Evolutionary conservation across 92 coral and sea anemone genomes (phyloP), one percentile per base, ranked within the genome.

Genomic region (Phenganax marumi): DNA sequence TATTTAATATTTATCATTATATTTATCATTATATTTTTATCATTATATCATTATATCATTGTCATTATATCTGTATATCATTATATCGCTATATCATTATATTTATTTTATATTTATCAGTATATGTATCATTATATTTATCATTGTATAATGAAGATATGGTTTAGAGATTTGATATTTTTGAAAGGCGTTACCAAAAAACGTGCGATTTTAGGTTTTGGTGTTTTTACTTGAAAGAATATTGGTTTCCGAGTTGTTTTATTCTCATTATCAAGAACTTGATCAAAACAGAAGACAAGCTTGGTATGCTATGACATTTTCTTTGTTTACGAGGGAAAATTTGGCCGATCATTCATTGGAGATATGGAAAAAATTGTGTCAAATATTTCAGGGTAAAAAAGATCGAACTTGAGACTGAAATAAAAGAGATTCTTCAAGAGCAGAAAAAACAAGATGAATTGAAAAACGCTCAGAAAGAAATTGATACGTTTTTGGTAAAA

Each of bases 401-500:
- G 72, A 25, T 66, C 18, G 39, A 72, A 1, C 26, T 72, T 49
- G 77, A 72, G 7, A 50, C 10, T 1, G 49, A 74, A 53, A 50
- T n/a, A 56, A 51, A 52, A 1, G 64, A 74, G 9, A 8, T 74
- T 10, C 7, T 51, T 17, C 61, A 74, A 60, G 69, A 60, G 58
- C 51, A 55, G 23, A 60, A 77, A 23, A 57, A 56, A 21, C 62
- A 23, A 3, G 70, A 56, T 0, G 52, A 25, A 9, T 21, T 3
- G 43, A 77, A 60, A 48, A 56, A 21, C 5, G 50, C 51, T 8
- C 81, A 77, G 18, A 77, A 22, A 33, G 81, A 77, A 56, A 77
- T 77, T 47, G 70, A 26, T 24, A 43, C 12, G 39, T 77, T 77
- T 57, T 24, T 77, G 81, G 81, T 77, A 13, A 77, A 70, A 52